These are phyloP conservation scores for Ictidomys tridecemlineatus DNA, from an alignment of 2,113 vertebrate species.

Conservation along the genomic window DNA sequence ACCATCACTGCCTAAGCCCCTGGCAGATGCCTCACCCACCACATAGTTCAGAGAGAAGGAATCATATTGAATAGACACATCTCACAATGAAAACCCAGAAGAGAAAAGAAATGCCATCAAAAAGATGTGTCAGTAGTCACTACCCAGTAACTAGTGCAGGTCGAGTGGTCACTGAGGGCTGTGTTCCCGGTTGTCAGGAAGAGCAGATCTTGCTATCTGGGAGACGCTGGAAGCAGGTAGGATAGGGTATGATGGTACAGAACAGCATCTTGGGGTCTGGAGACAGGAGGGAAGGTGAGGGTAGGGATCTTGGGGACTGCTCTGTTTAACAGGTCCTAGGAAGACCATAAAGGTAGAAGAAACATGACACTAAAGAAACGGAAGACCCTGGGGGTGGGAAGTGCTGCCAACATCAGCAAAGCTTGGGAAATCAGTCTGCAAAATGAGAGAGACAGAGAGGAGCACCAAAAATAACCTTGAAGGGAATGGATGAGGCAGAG, in stretches of 20 bases:
- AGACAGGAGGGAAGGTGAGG: neutral
- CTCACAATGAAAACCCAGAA: neutral
- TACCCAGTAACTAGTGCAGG: neutral
- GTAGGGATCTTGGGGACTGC: neutral
- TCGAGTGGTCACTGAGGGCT: constrained; percentile 57
- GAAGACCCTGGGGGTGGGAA: constrained; percentile 50
- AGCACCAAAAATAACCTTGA: constrained; percentile 82
- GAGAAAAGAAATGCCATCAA: constrained; percentile 58
- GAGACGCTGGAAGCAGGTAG: neutral
- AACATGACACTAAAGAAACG: constrained; percentile 22
- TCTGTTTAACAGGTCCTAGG: neutral
- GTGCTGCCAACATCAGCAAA: constrained; percentile 67
- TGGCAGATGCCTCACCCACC: neutral
- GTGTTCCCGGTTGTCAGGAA: constrained; percentile 26
- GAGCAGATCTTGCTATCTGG: constrained; percentile 16
- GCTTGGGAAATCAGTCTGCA: constrained; percentile 75
- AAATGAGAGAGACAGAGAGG: constrained; percentile 74
- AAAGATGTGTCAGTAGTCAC: constrained; percentile 44
- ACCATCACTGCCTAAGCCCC: neutral
- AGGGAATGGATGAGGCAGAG: constrained; percentile 79
- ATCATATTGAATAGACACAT: constrained; percentile 32
- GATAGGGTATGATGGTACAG: neutral
- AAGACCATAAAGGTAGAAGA: neutral
- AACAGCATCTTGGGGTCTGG: neutral
- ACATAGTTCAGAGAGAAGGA: constrained; percentile 39